phyloP scores from a whole-genome alignment of 2,113 vertebrate genomes.

The Takifugu bimaculatus region DNA sequence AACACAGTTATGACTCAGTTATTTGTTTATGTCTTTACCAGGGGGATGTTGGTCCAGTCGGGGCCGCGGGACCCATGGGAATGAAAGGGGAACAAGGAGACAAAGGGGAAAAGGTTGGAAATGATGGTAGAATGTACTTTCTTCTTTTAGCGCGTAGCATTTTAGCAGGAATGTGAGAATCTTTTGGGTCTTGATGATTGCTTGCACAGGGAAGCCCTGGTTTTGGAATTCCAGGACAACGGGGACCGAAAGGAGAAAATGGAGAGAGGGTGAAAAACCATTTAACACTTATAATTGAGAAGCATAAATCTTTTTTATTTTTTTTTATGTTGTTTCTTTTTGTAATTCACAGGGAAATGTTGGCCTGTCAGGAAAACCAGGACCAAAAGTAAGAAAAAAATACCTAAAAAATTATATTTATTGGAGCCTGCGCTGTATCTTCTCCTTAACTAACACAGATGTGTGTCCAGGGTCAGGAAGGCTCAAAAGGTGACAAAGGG shows the following conservation, averaged over 20 bases:
- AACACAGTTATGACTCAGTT: neutral
- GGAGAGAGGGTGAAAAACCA: constrained; percentile 83
- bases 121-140: neutral
- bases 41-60: constrained; percentile 81
- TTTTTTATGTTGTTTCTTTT: constrained; percentile 4
- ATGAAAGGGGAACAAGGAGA: constrained; percentile 78
- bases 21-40: constrained; percentile 41
- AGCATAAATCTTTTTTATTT: neutral
- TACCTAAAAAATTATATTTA: neutral
- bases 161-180: neutral
- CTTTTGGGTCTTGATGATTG: constrained; percentile 1
- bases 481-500: constrained; percentile 79
- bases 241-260: constrained; percentile 82
- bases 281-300: neutral
- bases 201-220: constrained; percentile 79
- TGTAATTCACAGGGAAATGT: constrained; percentile 81
- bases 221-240: constrained; percentile 85
- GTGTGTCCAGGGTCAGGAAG: constrained; percentile 76
- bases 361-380: constrained; percentile 86
- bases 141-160: neutral
- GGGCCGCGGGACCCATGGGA: constrained; percentile 75
- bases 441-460: neutral
- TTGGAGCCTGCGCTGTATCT: neutral
- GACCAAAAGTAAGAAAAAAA: constrained; percentile 78
- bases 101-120: constrained; percentile 84